These are phyloP conservation scores for Ectemnius continuus DNA, from an alignment of 2,888 invertebrate genomes.

Conservation along the genomic window DNA sequence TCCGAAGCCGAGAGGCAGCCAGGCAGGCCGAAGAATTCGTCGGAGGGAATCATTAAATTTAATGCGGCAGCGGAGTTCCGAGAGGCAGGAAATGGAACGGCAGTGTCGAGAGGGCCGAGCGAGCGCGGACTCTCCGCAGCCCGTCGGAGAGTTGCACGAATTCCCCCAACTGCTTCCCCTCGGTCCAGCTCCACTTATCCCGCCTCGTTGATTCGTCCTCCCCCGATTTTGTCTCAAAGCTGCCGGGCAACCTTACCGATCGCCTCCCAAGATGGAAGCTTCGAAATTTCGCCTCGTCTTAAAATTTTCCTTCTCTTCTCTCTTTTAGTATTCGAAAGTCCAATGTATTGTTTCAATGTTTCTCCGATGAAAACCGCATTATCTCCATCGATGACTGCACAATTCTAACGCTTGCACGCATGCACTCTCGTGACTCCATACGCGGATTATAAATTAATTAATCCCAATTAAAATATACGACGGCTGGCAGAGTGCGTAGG, in stretches of 20 bases:
- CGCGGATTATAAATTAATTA: no score
- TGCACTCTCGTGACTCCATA: no score
- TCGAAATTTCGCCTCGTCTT: background rate
- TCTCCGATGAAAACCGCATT: background rate
- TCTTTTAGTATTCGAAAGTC: background rate
- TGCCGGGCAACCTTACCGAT: no score
- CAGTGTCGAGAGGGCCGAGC: constrained; percentile 17
- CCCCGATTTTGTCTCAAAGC: constrained; percentile 14
- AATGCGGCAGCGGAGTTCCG: constrained; percentile 25
- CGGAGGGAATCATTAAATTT: constrained; percentile 44
- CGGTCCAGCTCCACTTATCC: background rate
- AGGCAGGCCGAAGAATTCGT: constrained; percentile 13
- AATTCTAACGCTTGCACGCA: no score
- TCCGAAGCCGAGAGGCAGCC: background rate
- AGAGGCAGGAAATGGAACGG: constrained; percentile 31
- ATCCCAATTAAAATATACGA: no score
- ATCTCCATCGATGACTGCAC: background rate
- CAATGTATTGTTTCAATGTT: background rate
- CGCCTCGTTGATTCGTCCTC: background rate
- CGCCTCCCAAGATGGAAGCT: background rate
- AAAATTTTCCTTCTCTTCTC: background rate
- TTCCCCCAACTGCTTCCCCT: constrained; percentile 5
- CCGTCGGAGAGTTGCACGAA: constrained; percentile 18
- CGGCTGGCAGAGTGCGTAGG: no score
- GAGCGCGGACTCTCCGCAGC: background rate